phyloP scores from a whole-genome alignment of 1,140 invertebrate genomes.

The Harlomillsia oculata region DNA sequence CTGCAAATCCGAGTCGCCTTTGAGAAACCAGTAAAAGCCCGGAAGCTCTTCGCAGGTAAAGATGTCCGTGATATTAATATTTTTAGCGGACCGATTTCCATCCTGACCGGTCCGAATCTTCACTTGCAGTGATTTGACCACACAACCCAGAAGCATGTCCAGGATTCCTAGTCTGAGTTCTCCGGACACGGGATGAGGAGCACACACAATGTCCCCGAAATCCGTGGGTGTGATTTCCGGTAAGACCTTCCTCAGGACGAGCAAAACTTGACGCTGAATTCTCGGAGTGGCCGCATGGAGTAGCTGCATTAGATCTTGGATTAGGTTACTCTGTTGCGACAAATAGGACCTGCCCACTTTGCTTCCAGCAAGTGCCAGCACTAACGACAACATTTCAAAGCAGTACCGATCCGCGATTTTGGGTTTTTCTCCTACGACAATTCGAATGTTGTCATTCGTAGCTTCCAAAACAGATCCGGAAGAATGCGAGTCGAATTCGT shows the following conservation, averaged over 20 bases:
- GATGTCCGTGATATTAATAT: slow-evolving; percentile 28
- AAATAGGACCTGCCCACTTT: slow-evolving; percentile 79
- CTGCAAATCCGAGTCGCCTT: slow-evolving; percentile 39
- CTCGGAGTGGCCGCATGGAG: slow-evolving; percentile 88
- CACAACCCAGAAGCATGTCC: slow-evolving; percentile 75
- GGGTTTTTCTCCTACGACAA: slow-evolving; percentile 36
- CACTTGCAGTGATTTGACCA: slow-evolving; percentile 73
- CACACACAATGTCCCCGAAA: slow-evolving; percentile 56
- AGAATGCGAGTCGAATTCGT: slow-evolving; percentile 69
- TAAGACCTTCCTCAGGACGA: slow-evolving; percentile 67
- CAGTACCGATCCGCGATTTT: slow-evolving; percentile 76
- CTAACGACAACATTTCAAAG: slow-evolving; percentile 95
- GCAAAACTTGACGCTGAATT: slow-evolving; percentile 83
- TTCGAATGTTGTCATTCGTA: slow-evolving; percentile 26
- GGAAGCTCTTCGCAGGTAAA: slow-evolving; percentile 21
- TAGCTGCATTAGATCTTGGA: slow-evolving; percentile 73
- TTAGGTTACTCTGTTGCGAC: slow-evolving; percentile 72
- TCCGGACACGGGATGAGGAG: slow-evolving; percentile 42
- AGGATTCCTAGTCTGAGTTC: slow-evolving; percentile 47
- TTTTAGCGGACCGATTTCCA: slow-evolving; percentile 27
- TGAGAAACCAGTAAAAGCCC: slow-evolving; percentile 28
- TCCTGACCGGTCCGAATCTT: slow-evolving; percentile 50
- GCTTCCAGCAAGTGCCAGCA: slow-evolving; percentile 83
- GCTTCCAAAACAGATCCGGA: slow-evolving; percentile 27
- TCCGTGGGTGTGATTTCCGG: slow-evolving; percentile 64